Evolutionary conservation across 1,140 invertebrate genomes (phyloP).

Genomic region (Campoletis sonorensis): DNA sequence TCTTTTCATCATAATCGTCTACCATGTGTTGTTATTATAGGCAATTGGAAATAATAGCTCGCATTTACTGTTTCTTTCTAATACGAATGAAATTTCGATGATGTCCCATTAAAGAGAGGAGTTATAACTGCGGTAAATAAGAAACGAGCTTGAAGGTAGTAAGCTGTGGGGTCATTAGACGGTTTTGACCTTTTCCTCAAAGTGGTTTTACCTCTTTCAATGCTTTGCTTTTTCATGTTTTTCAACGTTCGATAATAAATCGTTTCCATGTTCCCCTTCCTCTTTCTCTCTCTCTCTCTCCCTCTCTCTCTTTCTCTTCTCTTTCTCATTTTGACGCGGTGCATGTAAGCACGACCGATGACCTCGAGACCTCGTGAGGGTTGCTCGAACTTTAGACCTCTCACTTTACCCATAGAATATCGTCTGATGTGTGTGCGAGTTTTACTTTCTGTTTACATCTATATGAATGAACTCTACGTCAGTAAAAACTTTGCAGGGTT

Average conservation of each 20-base stretch:
- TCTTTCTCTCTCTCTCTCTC: conserved; percentile 28
- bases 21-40: not conserved
- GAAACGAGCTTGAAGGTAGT: not conserved
- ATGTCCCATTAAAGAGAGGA: not conserved
- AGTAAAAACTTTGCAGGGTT: not conserved
- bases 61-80: not conserved
- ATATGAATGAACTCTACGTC: not conserved
- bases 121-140: not conserved
- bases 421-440: not conserved
- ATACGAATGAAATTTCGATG: not conserved
- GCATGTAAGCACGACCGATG: conserved; percentile 1
- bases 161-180: conserved; percentile 7
- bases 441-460: not conserved
- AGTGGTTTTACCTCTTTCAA: conserved; percentile 8
- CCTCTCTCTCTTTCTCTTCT: conserved; percentile 34
- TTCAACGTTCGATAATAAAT: conserved; percentile 19
- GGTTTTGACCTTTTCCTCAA: conserved; percentile 4
- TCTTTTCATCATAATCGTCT: too few species aligned
- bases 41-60: not conserved
- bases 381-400: conserved; percentile 14
- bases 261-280: not conserved
- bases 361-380: conserved; percentile 15
- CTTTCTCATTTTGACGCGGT: not conserved
- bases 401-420: not conserved
- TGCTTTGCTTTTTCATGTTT: not conserved